A percentile compares a stretch with the other conserved stretches of the same genome.
Evolutionary conservation across 2,888 invertebrate species (phyloP).

Genomic region (Barypeithes pellucidus): DNA sequence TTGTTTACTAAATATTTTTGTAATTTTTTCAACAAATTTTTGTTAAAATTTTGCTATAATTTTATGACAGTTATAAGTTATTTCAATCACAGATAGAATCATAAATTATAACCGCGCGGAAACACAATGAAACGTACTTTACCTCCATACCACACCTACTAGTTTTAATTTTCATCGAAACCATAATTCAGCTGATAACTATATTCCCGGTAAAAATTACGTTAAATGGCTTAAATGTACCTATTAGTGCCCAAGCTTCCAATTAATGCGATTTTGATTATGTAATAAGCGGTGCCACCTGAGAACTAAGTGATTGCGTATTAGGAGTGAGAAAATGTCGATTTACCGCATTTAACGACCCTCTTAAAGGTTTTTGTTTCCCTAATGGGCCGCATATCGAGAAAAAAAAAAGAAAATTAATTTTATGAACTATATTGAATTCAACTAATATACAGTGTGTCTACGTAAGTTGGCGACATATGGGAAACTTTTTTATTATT

Average conservation of each 20-base stretch:
- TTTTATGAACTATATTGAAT: background rate
- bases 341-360: slow-evolving; percentile 6
- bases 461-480: too few species aligned
- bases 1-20: too few species aligned
- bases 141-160: background rate
- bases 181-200: background rate
- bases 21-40: too few species aligned
- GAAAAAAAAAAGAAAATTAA: background rate
- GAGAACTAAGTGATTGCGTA: slow-evolving; percentile 26
- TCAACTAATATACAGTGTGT: too few species aligned
- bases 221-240: slow-evolving; percentile 32
- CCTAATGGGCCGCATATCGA: slow-evolving; percentile 14
- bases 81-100: too few species aligned
- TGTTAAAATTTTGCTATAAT: too few species aligned
- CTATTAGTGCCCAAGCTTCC: slow-evolving; percentile 19
- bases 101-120: too few species aligned
- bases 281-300: slow-evolving; percentile 30
- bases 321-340: slow-evolving; percentile 11
- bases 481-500: too few species aligned
- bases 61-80: too few species aligned
- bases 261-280: slow-evolving; percentile 28
- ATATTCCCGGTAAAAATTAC: slow-evolving; percentile 8
- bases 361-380: slow-evolving; percentile 18
- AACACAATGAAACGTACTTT: too few species aligned
- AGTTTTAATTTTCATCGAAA: background rate